Evolutionary conservation across 1,140 invertebrate genomes (phyloP).

Genomic region (Trachelipus rathkii): DNA sequence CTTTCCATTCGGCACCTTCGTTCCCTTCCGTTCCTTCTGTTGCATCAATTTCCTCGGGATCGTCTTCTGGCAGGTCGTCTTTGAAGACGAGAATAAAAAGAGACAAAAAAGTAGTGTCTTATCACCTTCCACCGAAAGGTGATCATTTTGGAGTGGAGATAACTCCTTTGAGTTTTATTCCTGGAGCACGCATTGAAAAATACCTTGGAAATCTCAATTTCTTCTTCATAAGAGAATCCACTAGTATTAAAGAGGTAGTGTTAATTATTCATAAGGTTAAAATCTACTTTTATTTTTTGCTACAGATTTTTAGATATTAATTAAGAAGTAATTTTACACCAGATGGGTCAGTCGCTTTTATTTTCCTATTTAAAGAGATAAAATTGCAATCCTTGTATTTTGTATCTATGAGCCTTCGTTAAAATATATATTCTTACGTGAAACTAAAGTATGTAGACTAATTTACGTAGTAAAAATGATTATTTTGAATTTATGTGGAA

Average conservation of each 20-base stretch:
- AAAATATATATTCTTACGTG: too few relatives aligned
- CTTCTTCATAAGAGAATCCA: constrained; percentile 91
- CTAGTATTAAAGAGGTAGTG: constrained; percentile 75
- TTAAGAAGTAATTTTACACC: too few relatives aligned
- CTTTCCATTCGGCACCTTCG: background rate
- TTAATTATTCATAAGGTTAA: too few relatives aligned
- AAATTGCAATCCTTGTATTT: too few relatives aligned
- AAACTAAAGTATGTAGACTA: background rate
- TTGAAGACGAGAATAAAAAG: background rate
- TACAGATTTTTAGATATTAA: too few relatives aligned
- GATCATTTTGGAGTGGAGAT: constrained; percentile 76
- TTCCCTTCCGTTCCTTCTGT: background rate
- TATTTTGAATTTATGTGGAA: too few relatives aligned
- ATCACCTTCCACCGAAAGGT: background rate
- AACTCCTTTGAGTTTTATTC: constrained; percentile 74
- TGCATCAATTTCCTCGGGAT: background rate
- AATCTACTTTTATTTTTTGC: too few relatives aligned
- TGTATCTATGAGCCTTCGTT: too few relatives aligned
- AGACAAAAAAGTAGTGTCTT: background rate
- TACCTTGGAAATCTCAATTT: constrained; percentile 92
- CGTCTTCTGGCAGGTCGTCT: background rate
- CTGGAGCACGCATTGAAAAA: constrained; percentile 71
- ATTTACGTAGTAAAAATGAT: too few relatives aligned
- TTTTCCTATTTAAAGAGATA: too few relatives aligned
- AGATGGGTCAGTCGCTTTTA: too few relatives aligned